Evolutionary conservation across 2,797 vertebrate genomes (phyloP), one percentile per base, ranked within the genome.

Genomic region (Melanotaenia boesemani): DNA sequence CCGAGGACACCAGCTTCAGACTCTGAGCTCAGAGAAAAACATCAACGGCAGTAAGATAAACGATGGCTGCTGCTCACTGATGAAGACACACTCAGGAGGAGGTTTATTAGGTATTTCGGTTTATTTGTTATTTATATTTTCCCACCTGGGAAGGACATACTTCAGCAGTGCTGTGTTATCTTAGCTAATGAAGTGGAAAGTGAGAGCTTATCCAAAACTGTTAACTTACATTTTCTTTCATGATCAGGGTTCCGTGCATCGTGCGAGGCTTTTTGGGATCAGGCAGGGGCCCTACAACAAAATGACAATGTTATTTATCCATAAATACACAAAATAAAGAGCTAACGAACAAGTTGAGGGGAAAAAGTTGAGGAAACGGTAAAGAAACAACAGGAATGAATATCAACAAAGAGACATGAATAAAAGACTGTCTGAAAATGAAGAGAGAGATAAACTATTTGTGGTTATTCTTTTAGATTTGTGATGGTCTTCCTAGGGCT

Each of bases 231-330:
- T 95, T 97, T 68, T 99, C 97, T 86, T 99, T 99, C 96, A 99
- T 98, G 77, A 99, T 97, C 6, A 99, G 84, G 0, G 98, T 96
- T 34, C 97, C 98, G 0, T 98, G 98, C 95, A 99, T 95, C n/a
- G 97, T 94, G 67, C 96, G 95, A 0, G 96, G 97, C 76, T 92
- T 98, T 91, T 97, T 99, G 24, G 93, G 91, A 37, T 98, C 97
- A 0, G 97, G 96, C 1, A 96, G 72, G 3, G 96, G 92, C 26
- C 97, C 98, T 99, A 74, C 11, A 79, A 72, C 62, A 83, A 6
- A 70, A 66, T 1, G 63, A 39, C 2, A 11, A 10, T 15, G 37
- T 7, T 32, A 36, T 6, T n/a, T 22, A 63, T 37, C 0, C 36
- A 37, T 24, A 37, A 41, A 63, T 16, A n/a, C 37, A 72, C 13